Evolutionary conservation across 2,797 vertebrate species (phyloP).

Genomic region (Caiman crocodilus): DNA sequence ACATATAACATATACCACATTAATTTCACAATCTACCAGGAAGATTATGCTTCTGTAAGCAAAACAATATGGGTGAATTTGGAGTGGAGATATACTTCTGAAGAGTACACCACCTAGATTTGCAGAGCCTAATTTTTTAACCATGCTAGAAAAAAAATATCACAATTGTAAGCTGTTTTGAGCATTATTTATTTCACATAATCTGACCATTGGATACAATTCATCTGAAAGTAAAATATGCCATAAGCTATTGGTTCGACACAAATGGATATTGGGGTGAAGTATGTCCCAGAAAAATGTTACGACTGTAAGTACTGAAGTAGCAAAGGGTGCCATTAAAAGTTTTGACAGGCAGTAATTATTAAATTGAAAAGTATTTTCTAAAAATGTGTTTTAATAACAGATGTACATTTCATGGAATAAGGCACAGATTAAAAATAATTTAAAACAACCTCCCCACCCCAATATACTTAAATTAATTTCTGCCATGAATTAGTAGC

Average conservation of each 20-base stretch:
- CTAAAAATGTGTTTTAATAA: conserved; percentile 13
- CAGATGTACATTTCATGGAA: conserved; percentile 2
- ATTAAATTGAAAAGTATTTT: conserved; percentile 19
- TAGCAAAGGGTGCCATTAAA: conserved; percentile 10
- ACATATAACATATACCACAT: neutral
- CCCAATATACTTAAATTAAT: neutral
- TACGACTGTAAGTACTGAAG: accelerated
- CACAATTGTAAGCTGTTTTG: neutral
- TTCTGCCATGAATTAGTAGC: neutral
- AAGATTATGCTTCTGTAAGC: neutral
- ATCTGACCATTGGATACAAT: accelerated
- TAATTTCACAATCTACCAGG: neutral
- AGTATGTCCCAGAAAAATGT: neutral
- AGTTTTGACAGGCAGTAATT: conserved; percentile 28
- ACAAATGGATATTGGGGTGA: accelerated
- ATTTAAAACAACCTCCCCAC: neutral
- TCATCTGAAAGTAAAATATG: accelerated
- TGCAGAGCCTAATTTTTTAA: neutral
- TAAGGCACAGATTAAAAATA: neutral
- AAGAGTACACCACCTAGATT: neutral
- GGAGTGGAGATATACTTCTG: neutral
- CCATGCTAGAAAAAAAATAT: neutral
- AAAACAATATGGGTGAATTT: neutral
- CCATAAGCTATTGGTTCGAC: neutral
- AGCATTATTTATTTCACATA: neutral